These are phyloP conservation scores for Cyclophora punctaria DNA, from an alignment of 2,888 invertebrate species.

Conservation along the genomic window DNA sequence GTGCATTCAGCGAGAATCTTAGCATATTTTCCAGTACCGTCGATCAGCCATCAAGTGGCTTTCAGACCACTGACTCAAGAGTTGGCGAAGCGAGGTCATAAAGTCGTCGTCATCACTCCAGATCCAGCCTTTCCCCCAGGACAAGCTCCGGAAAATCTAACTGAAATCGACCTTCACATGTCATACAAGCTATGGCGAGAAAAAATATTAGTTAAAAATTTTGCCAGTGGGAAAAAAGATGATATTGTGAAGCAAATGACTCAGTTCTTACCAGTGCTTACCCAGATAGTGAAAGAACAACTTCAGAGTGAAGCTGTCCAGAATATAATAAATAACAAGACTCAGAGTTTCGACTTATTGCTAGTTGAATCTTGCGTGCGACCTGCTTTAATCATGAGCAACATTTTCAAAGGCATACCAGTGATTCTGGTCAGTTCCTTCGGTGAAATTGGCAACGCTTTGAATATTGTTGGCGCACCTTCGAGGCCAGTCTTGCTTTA, in stretches of 20 bases:
- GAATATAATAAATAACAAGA: conserved; percentile 14
- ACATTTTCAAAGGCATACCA: conserved; percentile 23
- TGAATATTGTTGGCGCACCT: conserved; percentile 25
- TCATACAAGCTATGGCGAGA: conserved; percentile 25
- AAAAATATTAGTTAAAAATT: conserved; percentile 3
- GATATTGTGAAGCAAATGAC: conserved; percentile 11
- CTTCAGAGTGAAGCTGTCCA: conserved; percentile 19
- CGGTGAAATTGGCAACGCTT: conserved; percentile 16
- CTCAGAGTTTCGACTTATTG: conserved; percentile 19
- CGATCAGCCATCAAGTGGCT: conserved; percentile 54
- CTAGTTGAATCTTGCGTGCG: conserved; percentile 19
- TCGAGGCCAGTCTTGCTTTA: conserved; percentile 26
- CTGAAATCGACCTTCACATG: conserved; percentile 43
- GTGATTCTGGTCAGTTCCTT: conserved; percentile 30
- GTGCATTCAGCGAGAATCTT: conserved; percentile 36
- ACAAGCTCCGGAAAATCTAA: conserved; percentile 33
- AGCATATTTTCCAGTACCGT: conserved; percentile 39
- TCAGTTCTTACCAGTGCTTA: conserved; percentile 1
- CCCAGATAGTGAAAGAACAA: conserved; percentile 16
- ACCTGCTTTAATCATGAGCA: conserved; percentile 16
- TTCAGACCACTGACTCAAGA: conserved; percentile 42
- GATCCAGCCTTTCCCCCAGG: conserved; percentile 35
- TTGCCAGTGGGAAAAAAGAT: conserved; percentile 9
- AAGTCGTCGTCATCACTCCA: conserved; percentile 46
- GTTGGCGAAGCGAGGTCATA: conserved; percentile 49